Conservation (phyloP, 2,888 invertebrate species). For the Agonum fuliginosum region DNA sequence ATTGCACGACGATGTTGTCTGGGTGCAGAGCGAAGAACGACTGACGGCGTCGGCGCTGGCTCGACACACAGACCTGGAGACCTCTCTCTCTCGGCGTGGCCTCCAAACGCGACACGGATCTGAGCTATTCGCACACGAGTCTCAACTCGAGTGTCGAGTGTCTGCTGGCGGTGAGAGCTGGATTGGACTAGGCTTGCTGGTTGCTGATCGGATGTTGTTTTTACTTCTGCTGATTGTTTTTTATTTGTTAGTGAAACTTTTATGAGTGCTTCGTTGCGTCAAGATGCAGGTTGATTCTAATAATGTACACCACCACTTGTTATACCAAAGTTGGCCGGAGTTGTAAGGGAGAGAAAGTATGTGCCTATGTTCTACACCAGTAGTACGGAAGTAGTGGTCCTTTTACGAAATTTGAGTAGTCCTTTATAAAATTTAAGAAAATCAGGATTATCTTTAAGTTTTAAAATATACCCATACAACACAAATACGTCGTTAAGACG, state of each 20-base stretch:
- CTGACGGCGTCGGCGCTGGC: slow-evolving; percentile 5
- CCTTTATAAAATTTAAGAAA: too few species aligned
- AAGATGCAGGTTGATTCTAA: background rate
- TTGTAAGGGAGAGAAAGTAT: too few species aligned
- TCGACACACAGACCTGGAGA: slow-evolving; percentile 55
- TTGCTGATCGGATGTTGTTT: background rate
- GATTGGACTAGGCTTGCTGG: too few species aligned
- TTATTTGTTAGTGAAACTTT: slow-evolving; percentile 7
- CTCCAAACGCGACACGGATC: slow-evolving; percentile 30
- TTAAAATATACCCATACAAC: too few species aligned
- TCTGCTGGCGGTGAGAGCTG: background rate
- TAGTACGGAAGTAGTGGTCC: too few species aligned
- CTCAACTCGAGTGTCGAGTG: background rate
- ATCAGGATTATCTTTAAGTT: too few species aligned
- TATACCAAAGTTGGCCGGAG: too few species aligned
- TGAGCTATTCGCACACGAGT: background rate
- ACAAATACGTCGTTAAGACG: too few species aligned
- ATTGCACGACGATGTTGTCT: background rate
- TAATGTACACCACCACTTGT: background rate
- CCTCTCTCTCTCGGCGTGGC: slow-evolving; percentile 41
- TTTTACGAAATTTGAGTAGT: too few species aligned
- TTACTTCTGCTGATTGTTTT: slow-evolving; percentile 2
- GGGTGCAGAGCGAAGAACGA: background rate
- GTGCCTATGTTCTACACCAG: too few species aligned
- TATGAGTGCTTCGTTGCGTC: background rate